Conservation (phyloP, 2,797 vertebrate genomes). For the Otolemur crassicaudatus region DNA sequence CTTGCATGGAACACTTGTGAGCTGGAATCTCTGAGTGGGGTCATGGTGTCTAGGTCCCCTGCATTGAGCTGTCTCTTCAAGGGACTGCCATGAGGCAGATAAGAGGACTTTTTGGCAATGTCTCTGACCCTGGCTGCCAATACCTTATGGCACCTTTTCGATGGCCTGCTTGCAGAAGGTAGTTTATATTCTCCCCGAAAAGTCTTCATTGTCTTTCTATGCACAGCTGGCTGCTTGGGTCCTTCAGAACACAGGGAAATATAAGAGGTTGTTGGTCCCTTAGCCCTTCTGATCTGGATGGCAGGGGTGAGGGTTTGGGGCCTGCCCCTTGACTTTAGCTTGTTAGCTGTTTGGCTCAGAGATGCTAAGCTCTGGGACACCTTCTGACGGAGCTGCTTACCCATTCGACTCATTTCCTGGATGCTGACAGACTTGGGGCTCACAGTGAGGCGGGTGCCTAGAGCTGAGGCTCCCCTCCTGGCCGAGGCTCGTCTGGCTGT, state of each 20-base stretch:
- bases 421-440: background rate
- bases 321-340: conserved; percentile 76
- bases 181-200: conserved; percentile 78
- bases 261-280: conserved; percentile 58
- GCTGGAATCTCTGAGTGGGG: conserved; percentile 72
- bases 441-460: background rate
- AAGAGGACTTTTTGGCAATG: conserved; percentile 85
- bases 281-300: conserved; percentile 84
- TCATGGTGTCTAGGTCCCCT: conserved; percentile 85
- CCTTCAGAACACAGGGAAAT: conserved; percentile 31
- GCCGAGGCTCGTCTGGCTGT: background rate
- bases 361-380: conserved; percentile 74
- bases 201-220: conserved; percentile 84
- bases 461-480: background rate
- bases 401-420: conserved; percentile 73
- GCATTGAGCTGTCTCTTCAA: conserved; percentile 90
- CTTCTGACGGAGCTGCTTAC: conserved; percentile 57
- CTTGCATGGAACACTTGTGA: background rate
- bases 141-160: conserved; percentile 79
- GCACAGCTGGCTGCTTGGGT: conserved; percentile 58
- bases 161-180: conserved; percentile 73
- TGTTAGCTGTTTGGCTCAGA: conserved; percentile 67
- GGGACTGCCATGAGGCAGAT: conserved; percentile 69
- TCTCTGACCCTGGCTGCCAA: conserved; percentile 87
- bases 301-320: conserved; percentile 72